These are phyloP conservation scores for Drosophila setosimentum DNA, from an alignment of 2,888 invertebrate genomes.

Conservation along the genomic window DNA sequence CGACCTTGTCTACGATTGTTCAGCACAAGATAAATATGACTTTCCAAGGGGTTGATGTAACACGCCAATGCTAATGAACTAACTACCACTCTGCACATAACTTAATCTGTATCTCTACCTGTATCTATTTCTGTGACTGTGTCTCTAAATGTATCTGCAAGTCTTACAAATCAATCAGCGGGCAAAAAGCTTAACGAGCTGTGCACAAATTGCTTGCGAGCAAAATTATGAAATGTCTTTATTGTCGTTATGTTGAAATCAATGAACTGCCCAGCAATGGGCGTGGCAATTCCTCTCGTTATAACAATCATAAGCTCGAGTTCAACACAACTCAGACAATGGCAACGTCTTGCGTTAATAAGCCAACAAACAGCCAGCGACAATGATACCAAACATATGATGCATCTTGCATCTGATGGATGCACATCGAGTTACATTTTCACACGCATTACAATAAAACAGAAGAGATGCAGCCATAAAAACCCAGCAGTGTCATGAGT, in stretches of 20 bases:
- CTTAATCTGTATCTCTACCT: slow-evolving; percentile 5
- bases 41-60: slow-evolving; percentile 64
- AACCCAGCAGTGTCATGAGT: slow-evolving; percentile 17
- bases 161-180: slow-evolving; percentile 60
- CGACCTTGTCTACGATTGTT: slow-evolving; percentile 69
- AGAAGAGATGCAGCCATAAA: slow-evolving; percentile 25
- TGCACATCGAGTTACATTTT: slow-evolving; percentile 46
- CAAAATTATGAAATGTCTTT: slow-evolving; percentile 49
- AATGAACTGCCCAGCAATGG: slow-evolving; percentile 59
- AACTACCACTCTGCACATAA: slow-evolving; percentile 36
- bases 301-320: slow-evolving; percentile 47
- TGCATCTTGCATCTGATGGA: slow-evolving; percentile 38
- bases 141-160: slow-evolving; percentile 10
- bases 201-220: slow-evolving; percentile 34
- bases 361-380: slow-evolving; percentile 34
- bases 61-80: slow-evolving; percentile 54
- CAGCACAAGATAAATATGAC: slow-evolving; percentile 41
- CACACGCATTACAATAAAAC: slow-evolving; percentile 55
- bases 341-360: slow-evolving; percentile 60
- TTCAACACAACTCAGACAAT: slow-evolving; percentile 63
- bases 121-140: slow-evolving; percentile 3
- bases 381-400: slow-evolving; percentile 23
- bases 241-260: slow-evolving; percentile 70
- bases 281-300: slow-evolving; percentile 43
- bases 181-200: slow-evolving; percentile 27